These are phyloP conservation scores for Pandion haliaetus DNA, from an alignment of 2,113 vertebrate species.

Conservation along the genomic window DNA sequence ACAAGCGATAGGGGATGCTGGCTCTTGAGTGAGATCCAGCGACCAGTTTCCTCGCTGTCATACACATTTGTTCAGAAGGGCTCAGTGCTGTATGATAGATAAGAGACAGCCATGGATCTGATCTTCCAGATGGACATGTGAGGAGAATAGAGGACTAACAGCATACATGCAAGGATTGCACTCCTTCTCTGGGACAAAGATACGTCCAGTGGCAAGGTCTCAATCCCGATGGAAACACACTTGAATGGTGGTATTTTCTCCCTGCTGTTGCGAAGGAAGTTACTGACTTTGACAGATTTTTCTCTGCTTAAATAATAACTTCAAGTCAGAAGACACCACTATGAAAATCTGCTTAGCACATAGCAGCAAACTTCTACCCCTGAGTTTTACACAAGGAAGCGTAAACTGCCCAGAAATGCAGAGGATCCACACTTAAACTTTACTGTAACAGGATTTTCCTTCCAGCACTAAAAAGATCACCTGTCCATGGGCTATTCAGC, in stretches of 20 bases:
- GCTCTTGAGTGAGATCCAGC: not conserved
- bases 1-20: accelerated
- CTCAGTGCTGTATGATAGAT: not conserved
- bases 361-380: not conserved
- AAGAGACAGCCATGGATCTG: accelerated
- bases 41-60: not conserved
- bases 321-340: not conserved
- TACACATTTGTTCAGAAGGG: not conserved
- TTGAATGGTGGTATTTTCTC: not conserved
- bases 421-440: not conserved
- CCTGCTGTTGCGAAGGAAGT: not conserved
- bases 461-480: not conserved
- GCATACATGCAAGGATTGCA: not conserved
- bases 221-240: not conserved
- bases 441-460: not conserved
- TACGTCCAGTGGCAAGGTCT: not conserved
- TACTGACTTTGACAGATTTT: not conserved
- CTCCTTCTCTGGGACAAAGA: not conserved
- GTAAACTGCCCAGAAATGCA: not conserved
- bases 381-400: not conserved
- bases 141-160: not conserved
- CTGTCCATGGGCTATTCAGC: not conserved
- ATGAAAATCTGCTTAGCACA: not conserved
- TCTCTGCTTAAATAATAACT: not conserved
- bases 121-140: not conserved